Evolutionary conservation across 2,113 vertebrate genomes (phyloP).

Genomic region (Nothoprocta pentlandii): DNA sequence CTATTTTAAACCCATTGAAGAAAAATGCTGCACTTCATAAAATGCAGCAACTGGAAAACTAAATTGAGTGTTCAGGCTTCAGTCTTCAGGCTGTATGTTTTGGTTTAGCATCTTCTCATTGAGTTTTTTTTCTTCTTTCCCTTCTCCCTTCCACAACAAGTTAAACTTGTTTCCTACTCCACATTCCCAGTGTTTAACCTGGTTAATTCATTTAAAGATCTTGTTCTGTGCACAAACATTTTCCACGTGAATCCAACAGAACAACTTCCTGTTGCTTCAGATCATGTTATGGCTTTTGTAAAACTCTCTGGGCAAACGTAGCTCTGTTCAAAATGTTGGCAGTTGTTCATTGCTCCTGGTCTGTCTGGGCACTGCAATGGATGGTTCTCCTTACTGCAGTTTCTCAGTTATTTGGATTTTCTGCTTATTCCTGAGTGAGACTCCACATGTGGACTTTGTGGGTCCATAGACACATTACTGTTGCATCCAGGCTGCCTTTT

Average conservation of each 20-base stretch:
- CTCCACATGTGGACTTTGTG: background rate
- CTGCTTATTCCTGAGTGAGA: background rate
- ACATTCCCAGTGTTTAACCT: slow-evolving; percentile 4
- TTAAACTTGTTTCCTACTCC: slow-evolving; percentile 36
- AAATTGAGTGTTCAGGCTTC: slow-evolving; percentile 23
- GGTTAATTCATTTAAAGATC: background rate
- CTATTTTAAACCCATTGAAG: slow-evolving; percentile 42
- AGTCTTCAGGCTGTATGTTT: slow-evolving; percentile 43
- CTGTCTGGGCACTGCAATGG: background rate
- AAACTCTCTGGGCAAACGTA: background rate
- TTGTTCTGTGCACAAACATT: background rate
- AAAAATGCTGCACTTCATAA: slow-evolving; percentile 5
- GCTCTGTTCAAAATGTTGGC: background rate
- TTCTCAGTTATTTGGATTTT: background rate
- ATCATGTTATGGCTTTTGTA: background rate
- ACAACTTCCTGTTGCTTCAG: background rate
- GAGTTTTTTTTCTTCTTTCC: background rate
- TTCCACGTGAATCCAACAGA: background rate
- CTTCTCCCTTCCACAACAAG: slow-evolving; percentile 12
- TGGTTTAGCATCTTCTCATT: slow-evolving; percentile 44
- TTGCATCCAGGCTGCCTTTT: background rate
- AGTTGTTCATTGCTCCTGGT: background rate
- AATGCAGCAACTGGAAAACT: slow-evolving; percentile 4
- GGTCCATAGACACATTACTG: background rate
- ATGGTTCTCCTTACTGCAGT: background rate